Evolutionary conservation across 1,140 invertebrate genomes (phyloP).

Genomic region (Aricia agestis): DNA sequence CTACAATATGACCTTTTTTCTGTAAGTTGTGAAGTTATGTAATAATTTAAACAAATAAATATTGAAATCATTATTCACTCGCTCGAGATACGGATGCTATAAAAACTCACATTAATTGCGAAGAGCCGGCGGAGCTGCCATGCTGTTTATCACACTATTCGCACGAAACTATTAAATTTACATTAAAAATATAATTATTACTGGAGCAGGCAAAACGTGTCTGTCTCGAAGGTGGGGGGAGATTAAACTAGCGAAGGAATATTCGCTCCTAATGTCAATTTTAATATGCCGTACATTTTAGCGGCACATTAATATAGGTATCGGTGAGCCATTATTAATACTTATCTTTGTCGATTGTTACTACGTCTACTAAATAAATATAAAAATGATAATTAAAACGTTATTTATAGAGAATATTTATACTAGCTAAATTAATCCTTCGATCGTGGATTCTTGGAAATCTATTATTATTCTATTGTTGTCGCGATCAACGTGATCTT

Average conservation of each 20-base stretch:
- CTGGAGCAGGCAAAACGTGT: neutral
- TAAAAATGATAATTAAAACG: too few relatives aligned
- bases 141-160: neutral
- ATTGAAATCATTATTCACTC: neutral
- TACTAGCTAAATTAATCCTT: too few relatives aligned
- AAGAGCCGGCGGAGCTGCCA: neutral
- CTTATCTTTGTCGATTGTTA: too few relatives aligned
- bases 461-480: too few relatives aligned
- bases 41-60: neutral
- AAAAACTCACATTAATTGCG: neutral
- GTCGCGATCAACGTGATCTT: too few relatives aligned
- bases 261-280: neutral
- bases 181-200: slow-evolving; percentile 1
- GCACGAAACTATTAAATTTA: neutral
- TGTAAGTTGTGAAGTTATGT: too few relatives aligned
- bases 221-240: neutral
- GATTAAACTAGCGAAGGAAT: neutral
- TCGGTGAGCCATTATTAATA: too few relatives aligned
- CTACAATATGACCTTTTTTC: too few relatives aligned
- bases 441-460: too few relatives aligned
- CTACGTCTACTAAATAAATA: too few relatives aligned
- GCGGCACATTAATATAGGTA: too few relatives aligned
- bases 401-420: too few relatives aligned
- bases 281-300: neutral
- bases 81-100: neutral